A percentile compares a stretch with the other conserved stretches of the same genome.
These are phyloP conservation scores for Megalonaias nervosa DNA, from an alignment of 1,140 invertebrate species.

Conservation along the genomic window DNA sequence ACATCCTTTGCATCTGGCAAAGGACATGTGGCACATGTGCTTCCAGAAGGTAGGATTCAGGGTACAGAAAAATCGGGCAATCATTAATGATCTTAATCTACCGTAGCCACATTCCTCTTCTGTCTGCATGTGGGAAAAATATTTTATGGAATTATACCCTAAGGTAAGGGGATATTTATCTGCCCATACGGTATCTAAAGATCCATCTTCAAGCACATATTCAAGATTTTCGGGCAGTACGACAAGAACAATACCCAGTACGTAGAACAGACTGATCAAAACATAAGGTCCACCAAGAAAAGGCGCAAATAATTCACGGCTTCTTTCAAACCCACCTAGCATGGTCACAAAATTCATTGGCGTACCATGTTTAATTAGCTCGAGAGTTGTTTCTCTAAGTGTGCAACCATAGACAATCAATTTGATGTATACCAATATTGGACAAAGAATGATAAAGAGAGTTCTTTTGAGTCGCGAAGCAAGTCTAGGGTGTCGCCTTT, in stretches of 20 bases:
- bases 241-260: background rate
- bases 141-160: background rate
- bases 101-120: background rate
- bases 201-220: background rate
- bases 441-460: background rate
- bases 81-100: background rate
- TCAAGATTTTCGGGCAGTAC: background rate
- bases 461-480: constrained; percentile 1
- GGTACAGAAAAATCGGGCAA: background rate
- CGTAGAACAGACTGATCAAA: background rate
- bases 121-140: background rate
- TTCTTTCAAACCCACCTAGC: constrained; percentile 17
- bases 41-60: constrained; percentile 11
- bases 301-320: constrained; percentile 9
- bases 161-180: background rate
- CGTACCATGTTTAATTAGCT: background rate
- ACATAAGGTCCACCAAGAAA: constrained; percentile 18
- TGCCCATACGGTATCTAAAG: background rate
- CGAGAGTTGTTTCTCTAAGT: background rate
- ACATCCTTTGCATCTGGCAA: background rate
- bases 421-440: constrained; percentile 2
- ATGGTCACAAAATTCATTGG: constrained; percentile 18
- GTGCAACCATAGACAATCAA: constrained; percentile 1
- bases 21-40: background rate
- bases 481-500: background rate